phyloP scores from a whole-genome alignment of 2,888 invertebrate genomes.

The Lithodes maja region DNA sequence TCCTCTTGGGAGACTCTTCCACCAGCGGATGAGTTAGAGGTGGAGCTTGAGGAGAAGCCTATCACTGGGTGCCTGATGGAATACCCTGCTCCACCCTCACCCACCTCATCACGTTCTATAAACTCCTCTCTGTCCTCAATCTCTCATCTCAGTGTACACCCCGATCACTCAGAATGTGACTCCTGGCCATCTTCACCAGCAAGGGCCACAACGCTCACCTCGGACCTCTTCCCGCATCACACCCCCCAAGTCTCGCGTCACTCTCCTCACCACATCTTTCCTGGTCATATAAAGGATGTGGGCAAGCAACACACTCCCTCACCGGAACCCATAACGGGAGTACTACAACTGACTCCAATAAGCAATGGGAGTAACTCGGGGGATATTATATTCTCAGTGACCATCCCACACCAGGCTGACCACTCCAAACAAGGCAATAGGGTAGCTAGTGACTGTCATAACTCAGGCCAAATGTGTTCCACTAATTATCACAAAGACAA shows the following conservation, averaged over 20 bases:
- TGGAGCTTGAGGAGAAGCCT: constrained; percentile 67
- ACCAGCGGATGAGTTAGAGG: constrained; percentile 68
- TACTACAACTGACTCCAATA: constrained; percentile 33
- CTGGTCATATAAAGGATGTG: neutral
- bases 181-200: constrained; percentile 57
- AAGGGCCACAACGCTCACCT: constrained; percentile 6
- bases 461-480: neutral
- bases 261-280: neutral
- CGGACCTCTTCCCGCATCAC: neutral
- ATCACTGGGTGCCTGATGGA: constrained; percentile 29
- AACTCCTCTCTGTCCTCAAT: constrained; percentile 66
- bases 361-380: neutral
- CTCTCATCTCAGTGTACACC: constrained; percentile 57
- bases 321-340: constrained; percentile 49
- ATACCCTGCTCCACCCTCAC: constrained; percentile 1
- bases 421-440: neutral
- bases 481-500: too few relatives aligned
- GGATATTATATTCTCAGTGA: constrained; percentile 54
- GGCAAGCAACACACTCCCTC: neutral
- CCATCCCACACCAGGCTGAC: constrained; percentile 30
- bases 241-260: neutral
- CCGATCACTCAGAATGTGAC: constrained; percentile 47
- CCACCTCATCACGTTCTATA: constrained; percentile 59
- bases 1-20: constrained; percentile 70
- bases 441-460: neutral